Evolutionary conservation across 1,140 invertebrate genomes (phyloP).

Genomic region (Batillaria attramentaria): DNA sequence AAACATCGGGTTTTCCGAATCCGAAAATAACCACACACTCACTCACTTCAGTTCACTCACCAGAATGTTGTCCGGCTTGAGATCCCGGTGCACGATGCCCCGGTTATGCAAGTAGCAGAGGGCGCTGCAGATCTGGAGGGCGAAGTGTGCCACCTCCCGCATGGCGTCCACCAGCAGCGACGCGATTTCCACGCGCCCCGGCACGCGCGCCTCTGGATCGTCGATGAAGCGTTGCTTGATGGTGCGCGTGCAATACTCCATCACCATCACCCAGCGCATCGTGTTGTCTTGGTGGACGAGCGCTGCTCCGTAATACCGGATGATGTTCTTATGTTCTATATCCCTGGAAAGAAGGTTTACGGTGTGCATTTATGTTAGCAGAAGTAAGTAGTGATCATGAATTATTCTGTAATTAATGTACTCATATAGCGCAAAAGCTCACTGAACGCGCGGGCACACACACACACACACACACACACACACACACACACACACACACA

Average conservation of each 20-base stretch:
- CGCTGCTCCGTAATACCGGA: slow-evolving; percentile 57
- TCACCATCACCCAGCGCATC: slow-evolving; percentile 60
- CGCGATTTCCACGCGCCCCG: slow-evolving; percentile 15
- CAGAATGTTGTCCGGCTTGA: slow-evolving; percentile 67
- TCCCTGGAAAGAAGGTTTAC: slow-evolving; percentile 2
- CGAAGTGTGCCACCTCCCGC: slow-evolving; percentile 48
- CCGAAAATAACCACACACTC: too few relatives aligned
- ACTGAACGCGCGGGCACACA: not conserved
- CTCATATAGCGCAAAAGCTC: too few relatives aligned
- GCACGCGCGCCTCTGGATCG: slow-evolving; percentile 17
- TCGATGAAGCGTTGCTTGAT: slow-evolving; percentile 51
- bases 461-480: not conserved
- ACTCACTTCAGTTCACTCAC: too few relatives aligned
- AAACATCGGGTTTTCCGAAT: too few relatives aligned
- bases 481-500: not conserved
- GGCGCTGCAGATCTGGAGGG: slow-evolving; percentile 52
- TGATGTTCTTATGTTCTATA: slow-evolving; percentile 32
- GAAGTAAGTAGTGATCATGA: not conserved
- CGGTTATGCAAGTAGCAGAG: slow-evolving; percentile 60
- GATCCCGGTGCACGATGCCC: slow-evolving; percentile 62
- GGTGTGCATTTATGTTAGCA: too few relatives aligned
- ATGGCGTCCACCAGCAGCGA: slow-evolving; percentile 45
- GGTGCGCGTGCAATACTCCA: slow-evolving; percentile 60
- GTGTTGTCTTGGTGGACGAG: slow-evolving; percentile 30
- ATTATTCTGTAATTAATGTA: too few relatives aligned